Percentiles rank a stretch among this genome's conserved stretches.
phyloP scores from a whole-genome alignment of 1,140 invertebrate species.

The Heliconius congener region DNA sequence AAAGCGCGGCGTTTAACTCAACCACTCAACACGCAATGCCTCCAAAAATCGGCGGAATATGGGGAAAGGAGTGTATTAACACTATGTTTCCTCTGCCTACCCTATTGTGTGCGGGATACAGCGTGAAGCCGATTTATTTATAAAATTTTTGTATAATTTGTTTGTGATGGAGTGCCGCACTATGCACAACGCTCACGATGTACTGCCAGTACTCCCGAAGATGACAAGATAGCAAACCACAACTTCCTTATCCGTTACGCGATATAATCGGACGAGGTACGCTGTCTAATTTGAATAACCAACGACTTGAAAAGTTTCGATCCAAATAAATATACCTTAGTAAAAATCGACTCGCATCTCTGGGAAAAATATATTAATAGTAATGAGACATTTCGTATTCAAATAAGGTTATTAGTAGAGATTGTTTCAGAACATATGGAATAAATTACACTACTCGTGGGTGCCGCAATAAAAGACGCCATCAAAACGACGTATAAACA shows the following conservation, averaged over 20 bases:
- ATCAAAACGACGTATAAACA: slow-evolving; percentile 34
- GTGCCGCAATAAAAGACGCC: slow-evolving; percentile 16
- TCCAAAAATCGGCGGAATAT: too few relatives aligned
- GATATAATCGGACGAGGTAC: slow-evolving; percentile 65
- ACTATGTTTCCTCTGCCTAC: too few relatives aligned
- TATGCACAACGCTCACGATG: slow-evolving; percentile 35
- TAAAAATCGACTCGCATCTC: neutral
- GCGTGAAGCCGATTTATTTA: too few relatives aligned
- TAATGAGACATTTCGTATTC: neutral
- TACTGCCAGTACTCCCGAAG: slow-evolving; percentile 49
- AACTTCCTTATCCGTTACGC: slow-evolving; percentile 73
- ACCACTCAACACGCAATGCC: too few relatives aligned
- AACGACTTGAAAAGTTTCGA: slow-evolving; percentile 52
- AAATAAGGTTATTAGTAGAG: slow-evolving; percentile 29
- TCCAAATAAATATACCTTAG: slow-evolving; percentile 42
- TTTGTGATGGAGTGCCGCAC: slow-evolving; percentile 34
- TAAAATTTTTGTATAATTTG: slow-evolving; percentile 12
- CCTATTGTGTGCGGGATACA: too few relatives aligned
- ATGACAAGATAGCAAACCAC: slow-evolving; percentile 65
- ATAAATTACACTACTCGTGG: slow-evolving; percentile 19
- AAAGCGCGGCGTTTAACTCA: too few relatives aligned
- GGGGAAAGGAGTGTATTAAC: too few relatives aligned
- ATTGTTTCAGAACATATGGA: slow-evolving; percentile 22
- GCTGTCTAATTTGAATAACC: slow-evolving; percentile 73
- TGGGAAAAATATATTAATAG: slow-evolving; percentile 35